Percentiles rank a stretch among this genome's conserved stretches.
phyloP scores from a whole-genome alignment of 2,888 invertebrate species.

The Odontomyia ornata region DNA sequence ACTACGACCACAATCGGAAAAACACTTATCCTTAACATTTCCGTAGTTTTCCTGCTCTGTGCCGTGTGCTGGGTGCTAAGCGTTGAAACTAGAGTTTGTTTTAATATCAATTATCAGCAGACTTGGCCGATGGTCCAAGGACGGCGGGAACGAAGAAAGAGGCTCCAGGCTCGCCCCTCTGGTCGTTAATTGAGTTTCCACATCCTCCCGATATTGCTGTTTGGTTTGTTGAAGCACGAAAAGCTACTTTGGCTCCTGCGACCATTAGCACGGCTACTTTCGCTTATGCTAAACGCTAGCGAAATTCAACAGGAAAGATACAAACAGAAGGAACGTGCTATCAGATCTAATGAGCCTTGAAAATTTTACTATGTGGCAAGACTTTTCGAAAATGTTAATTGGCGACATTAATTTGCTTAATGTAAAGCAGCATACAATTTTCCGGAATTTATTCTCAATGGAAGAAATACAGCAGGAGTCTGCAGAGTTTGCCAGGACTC shows the following conservation, averaged over 20 bases:
- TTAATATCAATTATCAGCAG: slow-evolving; percentile 36
- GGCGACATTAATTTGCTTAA: slow-evolving; percentile 33
- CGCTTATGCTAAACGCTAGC: neutral
- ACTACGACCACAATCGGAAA: slow-evolving; percentile 31
- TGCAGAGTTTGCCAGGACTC: neutral
- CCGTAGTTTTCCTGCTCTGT: neutral
- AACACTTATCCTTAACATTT: slow-evolving; percentile 21
- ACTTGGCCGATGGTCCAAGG: neutral
- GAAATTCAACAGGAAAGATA: slow-evolving; percentile 30
- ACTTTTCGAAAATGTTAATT: slow-evolving; percentile 39
- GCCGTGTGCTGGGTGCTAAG: neutral
- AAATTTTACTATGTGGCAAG: slow-evolving; percentile 38
- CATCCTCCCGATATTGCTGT: slow-evolving; percentile 3
- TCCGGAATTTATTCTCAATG: slow-evolving; percentile 17
- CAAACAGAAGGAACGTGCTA: slow-evolving; percentile 8
- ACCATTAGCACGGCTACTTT: neutral
- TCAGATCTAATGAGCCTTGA: slow-evolving; percentile 32
- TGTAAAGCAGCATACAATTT: slow-evolving; percentile 27
- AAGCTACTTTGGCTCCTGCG: neutral
- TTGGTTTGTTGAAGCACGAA: slow-evolving; percentile 21
- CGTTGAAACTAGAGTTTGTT: slow-evolving; percentile 24
- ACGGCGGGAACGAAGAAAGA: neutral
- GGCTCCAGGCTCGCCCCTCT: slow-evolving; percentile 5
- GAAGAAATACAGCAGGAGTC: neutral
- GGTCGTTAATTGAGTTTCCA: slow-evolving; percentile 30